Evolutionary conservation across 1,140 invertebrate genomes (phyloP), one percentile per base, ranked within the genome.

Genomic region (Procambarus clarkii): DNA sequence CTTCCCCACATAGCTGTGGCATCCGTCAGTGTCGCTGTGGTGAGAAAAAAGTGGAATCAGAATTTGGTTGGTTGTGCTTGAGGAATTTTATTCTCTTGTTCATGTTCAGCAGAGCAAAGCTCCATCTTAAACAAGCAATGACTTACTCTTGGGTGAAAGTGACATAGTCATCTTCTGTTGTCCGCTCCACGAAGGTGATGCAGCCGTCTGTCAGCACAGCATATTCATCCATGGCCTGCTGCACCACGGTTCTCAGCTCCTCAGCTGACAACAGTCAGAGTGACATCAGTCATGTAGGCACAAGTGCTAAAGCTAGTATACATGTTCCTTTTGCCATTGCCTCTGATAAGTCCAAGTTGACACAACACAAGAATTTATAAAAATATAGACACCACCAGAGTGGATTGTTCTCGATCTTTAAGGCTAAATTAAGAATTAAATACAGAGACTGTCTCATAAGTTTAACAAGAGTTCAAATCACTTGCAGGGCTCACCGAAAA

Each of bases 1-100:
- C n/a, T 93, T 92, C 3, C 94, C 94, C 2, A 94, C 94, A 9
- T 93, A 92, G 11, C 94, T 94, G 94, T 94, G 94, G 91, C 94
- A 95, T n/a, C 79, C 88, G 1, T 91, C 50, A 13, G 88, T 81
- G 24, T 91, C 24, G 48, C 88, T 92, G 78, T 2, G 15, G 4
- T 18, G 71, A 21, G n/a, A 71, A n/a, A 48, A 83, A 18, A 2
- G 15, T 48, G 44, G 7, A 9, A 15, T 84, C 13, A 21, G 4
- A 15, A 64, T 64, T 64, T 64, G 1, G 13, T 64, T 64, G 13
- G 4, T 64, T 5, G 11, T 64, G 13, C 60, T 64, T 64, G 18
- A 54, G 13, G 1, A 18, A 64, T 18, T 64, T 64, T 21, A 64
- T 64, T 13, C 18, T 64, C 15, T 64, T 64, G 60, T 18, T 21